Evolutionary conservation across 2,888 invertebrate genomes (phyloP).

Genomic region (Zhuqinia jingwanae): DNA sequence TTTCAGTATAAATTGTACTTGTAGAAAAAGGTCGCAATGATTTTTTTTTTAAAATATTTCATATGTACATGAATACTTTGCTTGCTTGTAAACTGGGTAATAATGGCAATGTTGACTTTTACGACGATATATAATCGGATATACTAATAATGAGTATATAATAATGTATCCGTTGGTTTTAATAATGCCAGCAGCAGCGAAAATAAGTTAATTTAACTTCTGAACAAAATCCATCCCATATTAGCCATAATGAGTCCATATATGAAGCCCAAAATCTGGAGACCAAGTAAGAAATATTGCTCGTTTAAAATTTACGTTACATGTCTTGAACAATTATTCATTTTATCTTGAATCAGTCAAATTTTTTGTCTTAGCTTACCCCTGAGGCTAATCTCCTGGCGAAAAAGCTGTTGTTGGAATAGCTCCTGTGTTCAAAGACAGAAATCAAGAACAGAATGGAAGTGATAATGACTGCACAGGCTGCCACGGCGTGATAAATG

Average conservation of each 20-base stretch:
- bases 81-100: background rate
- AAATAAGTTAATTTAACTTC: conserved; percentile 37
- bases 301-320: background rate
- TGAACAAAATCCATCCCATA: conserved; percentile 74
- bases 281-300: conserved; percentile 27
- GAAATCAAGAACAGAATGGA: conserved; percentile 74
- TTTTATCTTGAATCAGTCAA: too few species aligned
- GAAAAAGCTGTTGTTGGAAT: conserved; percentile 68
- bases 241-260: conserved; percentile 75
- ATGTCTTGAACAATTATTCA: too few species aligned
- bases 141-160: background rate
- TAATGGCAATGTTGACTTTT: background rate
- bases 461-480: conserved; percentile 74
- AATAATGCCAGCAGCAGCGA: background rate
- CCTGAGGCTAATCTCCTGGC: conserved; percentile 75
- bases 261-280: conserved; percentile 75
- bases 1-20: too few species aligned
- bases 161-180: background rate
- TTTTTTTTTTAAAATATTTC: background rate
- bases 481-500: conserved; percentile 74
- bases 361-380: conserved; percentile 67
- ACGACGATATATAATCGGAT: background rate
- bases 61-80: background rate
- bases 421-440: conserved; percentile 72
- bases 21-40: too few species aligned